Percentiles rank a stretch among this genome's conserved stretches.
These are phyloP conservation scores for Australoheros facetus DNA, from an alignment of 2,797 vertebrate genomes.

Conservation along the genomic window DNA sequence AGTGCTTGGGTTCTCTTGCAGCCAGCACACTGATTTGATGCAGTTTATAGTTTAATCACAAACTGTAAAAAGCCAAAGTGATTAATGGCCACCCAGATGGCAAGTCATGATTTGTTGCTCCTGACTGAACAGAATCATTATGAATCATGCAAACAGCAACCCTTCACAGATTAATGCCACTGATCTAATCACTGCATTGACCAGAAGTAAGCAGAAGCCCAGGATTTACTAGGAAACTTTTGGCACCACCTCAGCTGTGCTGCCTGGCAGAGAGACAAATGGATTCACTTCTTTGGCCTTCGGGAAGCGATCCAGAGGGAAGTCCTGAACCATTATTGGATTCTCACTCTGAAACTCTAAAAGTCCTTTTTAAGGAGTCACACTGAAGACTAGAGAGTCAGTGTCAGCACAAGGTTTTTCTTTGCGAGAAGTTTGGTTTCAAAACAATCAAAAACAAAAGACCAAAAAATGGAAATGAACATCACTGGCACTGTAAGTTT, in stretches of 20 bases:
- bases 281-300: not conserved
- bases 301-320: not conserved
- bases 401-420: not conserved
- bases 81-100: conserved; percentile 59
- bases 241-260: conserved; percentile 22
- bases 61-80: conserved; percentile 29
- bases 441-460: not conserved
- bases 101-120: conserved; percentile 33
- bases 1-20: not conserved
- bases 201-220: conserved; percentile 35
- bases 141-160: conserved; percentile 43
- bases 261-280: conserved; percentile 5
- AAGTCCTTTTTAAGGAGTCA: not conserved
- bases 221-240: conserved; percentile 49
- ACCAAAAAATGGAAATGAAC: not conserved
- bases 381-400: not conserved
- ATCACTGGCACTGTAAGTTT: too few relatives aligned
- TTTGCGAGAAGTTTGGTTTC: not conserved
- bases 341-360: not conserved
- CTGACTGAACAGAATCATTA: conserved; percentile 33
- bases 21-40: conserved; percentile 20
- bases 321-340: not conserved
- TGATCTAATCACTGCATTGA: conserved; percentile 54
- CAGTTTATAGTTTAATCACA: conserved; percentile 45
- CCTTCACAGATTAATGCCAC: conserved; percentile 56